These are phyloP conservation scores for Pogonophryne albipinna DNA, from an alignment of 2,797 vertebrate species.

Conservation along the genomic window DNA sequence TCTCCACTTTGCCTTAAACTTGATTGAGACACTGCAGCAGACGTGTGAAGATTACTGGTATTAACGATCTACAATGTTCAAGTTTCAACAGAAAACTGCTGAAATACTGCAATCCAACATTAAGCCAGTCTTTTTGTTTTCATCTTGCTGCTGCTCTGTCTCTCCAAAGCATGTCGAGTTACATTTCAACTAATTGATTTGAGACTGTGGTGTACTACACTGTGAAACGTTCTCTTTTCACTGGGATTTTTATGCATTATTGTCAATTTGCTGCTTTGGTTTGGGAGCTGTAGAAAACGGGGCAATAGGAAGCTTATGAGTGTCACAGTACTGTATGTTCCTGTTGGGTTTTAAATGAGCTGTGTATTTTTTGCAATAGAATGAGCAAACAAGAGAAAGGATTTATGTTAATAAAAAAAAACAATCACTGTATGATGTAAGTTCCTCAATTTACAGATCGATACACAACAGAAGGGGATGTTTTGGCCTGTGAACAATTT, in stretches of 20 bases:
- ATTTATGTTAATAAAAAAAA: slow-evolving; percentile 31
- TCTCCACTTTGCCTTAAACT: slow-evolving; percentile 45
- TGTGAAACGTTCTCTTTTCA: slow-evolving; percentile 62
- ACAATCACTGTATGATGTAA: slow-evolving; percentile 26
- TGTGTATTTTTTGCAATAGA: slow-evolving; percentile 44
- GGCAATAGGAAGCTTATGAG: slow-evolving; percentile 40
- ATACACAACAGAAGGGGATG: slow-evolving; percentile 34
- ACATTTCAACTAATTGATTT: slow-evolving; percentile 17
- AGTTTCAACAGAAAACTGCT: slow-evolving; percentile 6
- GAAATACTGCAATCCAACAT: slow-evolving; percentile 12
- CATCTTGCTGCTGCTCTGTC: slow-evolving; percentile 22
- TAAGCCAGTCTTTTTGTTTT: slow-evolving; percentile 14
- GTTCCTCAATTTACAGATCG: slow-evolving; percentile 39
- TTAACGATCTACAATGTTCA: no score
- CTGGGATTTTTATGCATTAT: slow-evolving; percentile 46
- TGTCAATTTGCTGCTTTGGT: slow-evolving; percentile 48
- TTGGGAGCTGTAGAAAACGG: slow-evolving; percentile 28
- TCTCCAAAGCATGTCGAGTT: slow-evolving; percentile 19
- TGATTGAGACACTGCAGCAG: slow-evolving; percentile 34
- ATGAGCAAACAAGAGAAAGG: background rate
- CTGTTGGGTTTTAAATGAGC: slow-evolving; percentile 24
- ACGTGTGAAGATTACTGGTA: slow-evolving; percentile 28
- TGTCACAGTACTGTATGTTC: slow-evolving; percentile 43
- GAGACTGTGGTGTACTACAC: slow-evolving; percentile 48
- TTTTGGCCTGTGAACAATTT: slow-evolving; percentile 33